Conservation (phyloP, 2,113 vertebrate species). For the Xenopus laevis region DNA sequence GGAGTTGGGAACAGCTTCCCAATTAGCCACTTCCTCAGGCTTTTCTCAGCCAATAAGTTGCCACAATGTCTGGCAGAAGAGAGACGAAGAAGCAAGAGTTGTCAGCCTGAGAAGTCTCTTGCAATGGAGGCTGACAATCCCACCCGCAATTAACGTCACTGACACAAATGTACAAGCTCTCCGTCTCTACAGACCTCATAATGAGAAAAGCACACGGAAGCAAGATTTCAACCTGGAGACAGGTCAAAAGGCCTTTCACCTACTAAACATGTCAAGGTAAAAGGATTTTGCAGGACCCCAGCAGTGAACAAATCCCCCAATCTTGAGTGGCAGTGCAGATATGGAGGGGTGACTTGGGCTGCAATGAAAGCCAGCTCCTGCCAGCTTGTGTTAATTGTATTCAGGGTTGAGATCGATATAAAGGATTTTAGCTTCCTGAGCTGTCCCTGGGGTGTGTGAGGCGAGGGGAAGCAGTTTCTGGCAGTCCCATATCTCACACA, state of each 20-base stretch:
- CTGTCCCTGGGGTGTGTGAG: conserved; percentile 48
- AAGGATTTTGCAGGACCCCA: background rate
- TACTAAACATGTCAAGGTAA: background rate
- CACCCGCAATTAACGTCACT: conserved; percentile 20
- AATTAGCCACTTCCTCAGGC: conserved; percentile 56
- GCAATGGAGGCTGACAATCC: conserved; percentile 15
- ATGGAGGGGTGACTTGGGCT: background rate
- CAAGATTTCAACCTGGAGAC: background rate
- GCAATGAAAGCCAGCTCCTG: conserved; percentile 14
- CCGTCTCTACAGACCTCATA: background rate
- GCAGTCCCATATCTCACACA: conserved; percentile 21
- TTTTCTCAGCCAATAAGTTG: conserved; percentile 48
- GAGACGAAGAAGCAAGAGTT: conserved; percentile 9
- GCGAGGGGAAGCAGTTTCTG: conserved; percentile 34
- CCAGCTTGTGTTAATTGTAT: conserved; percentile 56
- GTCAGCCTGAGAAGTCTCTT: conserved; percentile 6
- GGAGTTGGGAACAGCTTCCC: conserved; percentile 48
- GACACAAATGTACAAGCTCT: background rate
- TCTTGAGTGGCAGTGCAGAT: background rate
- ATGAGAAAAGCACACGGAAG: background rate
- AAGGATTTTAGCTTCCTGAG: conserved; percentile 60
- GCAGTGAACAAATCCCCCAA: background rate
- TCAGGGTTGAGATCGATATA: conserved; percentile 54
- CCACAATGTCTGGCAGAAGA: conserved; percentile 13
- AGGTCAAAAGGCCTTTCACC: background rate